Conservation (phyloP, 2,797 vertebrate genomes). For the Mormyrops attenuatus region DNA sequence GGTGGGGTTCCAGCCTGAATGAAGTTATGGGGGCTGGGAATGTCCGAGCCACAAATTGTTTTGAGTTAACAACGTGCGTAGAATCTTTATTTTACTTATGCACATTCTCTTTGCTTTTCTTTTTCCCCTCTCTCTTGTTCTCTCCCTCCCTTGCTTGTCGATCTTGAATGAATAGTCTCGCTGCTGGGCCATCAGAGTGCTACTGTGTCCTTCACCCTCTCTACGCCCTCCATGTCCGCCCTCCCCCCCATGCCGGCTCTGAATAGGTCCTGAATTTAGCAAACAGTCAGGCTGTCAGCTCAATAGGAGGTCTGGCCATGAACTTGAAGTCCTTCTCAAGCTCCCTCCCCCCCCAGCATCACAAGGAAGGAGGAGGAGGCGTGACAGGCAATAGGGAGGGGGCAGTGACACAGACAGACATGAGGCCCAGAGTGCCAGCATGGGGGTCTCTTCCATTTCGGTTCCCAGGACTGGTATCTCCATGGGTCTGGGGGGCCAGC, state of each 20-base stretch:
- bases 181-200: slow-evolving; percentile 47
- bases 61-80: slow-evolving; percentile 57
- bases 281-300: slow-evolving; percentile 76
- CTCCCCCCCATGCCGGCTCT: slow-evolving; percentile 41
- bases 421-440: slow-evolving; percentile 62
- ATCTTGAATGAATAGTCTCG: slow-evolving; percentile 60
- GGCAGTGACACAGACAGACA: slow-evolving; percentile 57
- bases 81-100: slow-evolving; percentile 62
- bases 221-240: slow-evolving; percentile 43
- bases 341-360: slow-evolving; percentile 51
- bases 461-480: slow-evolving; percentile 66
- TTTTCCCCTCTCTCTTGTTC: slow-evolving; percentile 34
- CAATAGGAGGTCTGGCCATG: slow-evolving; percentile 75
- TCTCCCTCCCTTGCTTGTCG: slow-evolving; percentile 48
- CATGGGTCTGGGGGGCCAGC: slow-evolving; percentile 62
- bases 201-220: slow-evolving; percentile 49
- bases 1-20: slow-evolving; percentile 43
- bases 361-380: slow-evolving; percentile 44
- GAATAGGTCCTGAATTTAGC: slow-evolving; percentile 70
- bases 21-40: slow-evolving; percentile 32
- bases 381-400: slow-evolving; percentile 28
- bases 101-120: slow-evolving; percentile 29
- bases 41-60: slow-evolving; percentile 49
- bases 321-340: slow-evolving; percentile 75
- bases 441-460: slow-evolving; percentile 54